Base-by-base conservation (phyloP, 2,113 vertebrate genomes). In the Corythornis madagascariensis region DNA sequence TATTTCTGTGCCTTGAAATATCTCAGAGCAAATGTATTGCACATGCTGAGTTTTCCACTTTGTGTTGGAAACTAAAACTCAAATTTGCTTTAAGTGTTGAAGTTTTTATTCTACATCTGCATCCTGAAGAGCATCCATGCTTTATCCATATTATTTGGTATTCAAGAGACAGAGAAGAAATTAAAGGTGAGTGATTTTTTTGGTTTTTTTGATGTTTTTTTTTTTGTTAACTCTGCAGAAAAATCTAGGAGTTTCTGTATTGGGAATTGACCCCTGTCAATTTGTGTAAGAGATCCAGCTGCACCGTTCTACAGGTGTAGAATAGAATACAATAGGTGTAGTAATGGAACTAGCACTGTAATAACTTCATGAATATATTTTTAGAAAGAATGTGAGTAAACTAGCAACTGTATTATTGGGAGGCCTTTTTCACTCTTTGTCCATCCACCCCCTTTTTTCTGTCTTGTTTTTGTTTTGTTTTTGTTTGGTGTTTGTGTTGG, bases 381-480 rank as follows among this genome's bases (percentile, higher is more conserved):
- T 38, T 38, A 38, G 38, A 38, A 38, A 38, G 38, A 38, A 38
- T 38, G 38, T 38, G 38, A 38, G 38, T 38, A 38, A 38, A 38
- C 9, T 38, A 38, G 38, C 38, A 38, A 38, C 38, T 38, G 38
- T 38, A 61, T 35, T 61, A 61, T 17, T 66, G 18, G 66, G 35
- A 86, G 22, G 10, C 70, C 2, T 13, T 80, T 42, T 80, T 85
- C 15, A 16, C 14, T 64, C 19, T 9, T 48, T 48, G 7, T 18
- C 24, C 9, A 38, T 3, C 6, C 4, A 13, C 17, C 4, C 2
- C 2, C 3, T 4, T 29, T 50, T 70, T n/a, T 35, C 47, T 17
- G 15, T 56, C 10, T 4, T 6, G 13, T 22, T 55, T 13, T 8
- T 55, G 53, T 29, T 29, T 29, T 55, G 28, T 18, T 16, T 31